Percentiles rank a stretch among this genome's conserved stretches.
phyloP scores from a whole-genome alignment of 2,888 invertebrate genomes.

The Germaria angustata region DNA sequence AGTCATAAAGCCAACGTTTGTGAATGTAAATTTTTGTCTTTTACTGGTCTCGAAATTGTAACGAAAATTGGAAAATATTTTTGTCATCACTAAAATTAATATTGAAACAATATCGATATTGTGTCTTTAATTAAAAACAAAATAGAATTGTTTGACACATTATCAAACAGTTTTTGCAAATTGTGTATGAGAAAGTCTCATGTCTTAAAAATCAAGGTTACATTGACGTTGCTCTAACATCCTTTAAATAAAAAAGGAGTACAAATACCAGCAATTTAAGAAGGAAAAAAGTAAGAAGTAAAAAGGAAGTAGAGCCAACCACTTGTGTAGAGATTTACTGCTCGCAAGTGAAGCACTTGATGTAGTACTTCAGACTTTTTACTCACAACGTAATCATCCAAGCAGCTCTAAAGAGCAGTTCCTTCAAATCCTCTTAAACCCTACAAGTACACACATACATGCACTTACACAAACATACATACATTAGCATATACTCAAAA shows the following conservation, averaged over 20 bases:
- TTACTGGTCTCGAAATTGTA: constrained; percentile 74
- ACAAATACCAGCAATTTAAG: constrained; percentile 20
- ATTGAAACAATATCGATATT: constrained; percentile 11
- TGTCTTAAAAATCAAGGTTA: constrained; percentile 57
- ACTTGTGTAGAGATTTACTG: constrained; percentile 47
- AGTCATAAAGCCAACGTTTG: constrained; percentile 29
- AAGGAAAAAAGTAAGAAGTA: neutral
- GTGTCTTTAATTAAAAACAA: constrained; percentile 7
- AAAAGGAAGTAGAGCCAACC: constrained; percentile 58
- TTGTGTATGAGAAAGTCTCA: neutral
- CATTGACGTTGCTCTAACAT: constrained; percentile 10
- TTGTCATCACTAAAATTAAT: constrained; percentile 12
- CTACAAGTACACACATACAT: constrained; percentile 18
- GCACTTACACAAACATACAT: neutral
- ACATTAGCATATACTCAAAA: neutral
- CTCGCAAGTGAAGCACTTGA: constrained; percentile 60
- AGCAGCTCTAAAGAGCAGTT: constrained; percentile 63
- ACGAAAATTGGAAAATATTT: constrained; percentile 77
- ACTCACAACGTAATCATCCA: constrained; percentile 64
- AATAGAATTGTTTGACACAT: neutral
- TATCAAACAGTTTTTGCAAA: neutral
- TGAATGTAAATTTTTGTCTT: constrained; percentile 42
- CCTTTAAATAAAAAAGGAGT: constrained; percentile 7
- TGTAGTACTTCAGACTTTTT: constrained; percentile 63
- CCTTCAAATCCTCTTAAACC: constrained; percentile 65